These are phyloP conservation scores for Danio tinwini DNA, from an alignment of 2,797 vertebrate species.

Conservation along the genomic window DNA sequence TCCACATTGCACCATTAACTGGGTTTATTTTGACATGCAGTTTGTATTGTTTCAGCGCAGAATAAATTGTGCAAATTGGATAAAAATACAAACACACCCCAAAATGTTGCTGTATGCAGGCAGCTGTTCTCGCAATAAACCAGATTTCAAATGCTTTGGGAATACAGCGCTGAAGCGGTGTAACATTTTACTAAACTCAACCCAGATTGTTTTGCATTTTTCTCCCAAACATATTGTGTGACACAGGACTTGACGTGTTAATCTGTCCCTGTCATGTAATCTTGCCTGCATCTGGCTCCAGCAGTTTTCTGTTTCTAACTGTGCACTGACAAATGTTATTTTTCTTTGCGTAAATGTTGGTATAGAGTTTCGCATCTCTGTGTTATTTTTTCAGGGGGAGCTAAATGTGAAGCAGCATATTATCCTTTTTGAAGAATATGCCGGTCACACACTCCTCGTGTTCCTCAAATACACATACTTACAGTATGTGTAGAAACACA, in stretches of 20 bases:
- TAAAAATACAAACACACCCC: background rate
- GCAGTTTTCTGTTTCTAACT: background rate
- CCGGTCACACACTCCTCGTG: conserved; percentile 14
- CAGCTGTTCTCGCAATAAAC: background rate
- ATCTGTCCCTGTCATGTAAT: background rate
- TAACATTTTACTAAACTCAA: background rate
- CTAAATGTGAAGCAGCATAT: background rate
- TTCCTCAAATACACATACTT: conserved; percentile 11
- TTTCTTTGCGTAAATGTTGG: background rate
- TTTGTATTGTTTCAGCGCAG: background rate
- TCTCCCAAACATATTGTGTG: background rate
- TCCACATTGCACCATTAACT: background rate
- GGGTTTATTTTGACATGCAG: background rate
- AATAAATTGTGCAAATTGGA: background rate
- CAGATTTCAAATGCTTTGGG: background rate
- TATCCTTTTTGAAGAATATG: background rate
- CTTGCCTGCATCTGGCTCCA: background rate
- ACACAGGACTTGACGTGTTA: background rate
- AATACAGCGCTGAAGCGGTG: background rate
- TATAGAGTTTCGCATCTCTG: background rate
- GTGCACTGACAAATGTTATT: background rate
- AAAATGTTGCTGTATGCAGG: background rate
- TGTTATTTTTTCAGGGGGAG: background rate
- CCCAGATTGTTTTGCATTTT: background rate
- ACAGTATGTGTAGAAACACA: background rate